Conservation (phyloP, 2,113 vertebrate species). For the Nestor notabilis region DNA sequence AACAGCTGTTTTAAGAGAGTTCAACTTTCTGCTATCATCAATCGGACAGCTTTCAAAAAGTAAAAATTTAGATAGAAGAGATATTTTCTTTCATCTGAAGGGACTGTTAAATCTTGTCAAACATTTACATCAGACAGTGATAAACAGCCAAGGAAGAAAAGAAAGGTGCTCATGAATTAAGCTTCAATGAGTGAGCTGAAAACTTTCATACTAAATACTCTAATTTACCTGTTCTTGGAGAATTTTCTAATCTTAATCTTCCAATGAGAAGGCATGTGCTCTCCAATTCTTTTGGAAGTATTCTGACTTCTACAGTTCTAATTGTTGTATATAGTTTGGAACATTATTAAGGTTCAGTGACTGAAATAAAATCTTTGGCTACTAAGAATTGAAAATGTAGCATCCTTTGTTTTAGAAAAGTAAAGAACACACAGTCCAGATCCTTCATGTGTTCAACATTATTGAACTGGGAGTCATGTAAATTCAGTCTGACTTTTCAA, state of each 20-base stretch:
- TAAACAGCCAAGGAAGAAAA: background rate
- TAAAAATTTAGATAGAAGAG: background rate
- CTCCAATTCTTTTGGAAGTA: background rate
- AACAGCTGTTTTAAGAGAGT: background rate
- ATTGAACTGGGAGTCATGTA: background rate
- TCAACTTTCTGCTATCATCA: background rate
- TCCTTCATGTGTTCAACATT: background rate
- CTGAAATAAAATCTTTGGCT: constrained; percentile 15
- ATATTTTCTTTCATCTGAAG: background rate
- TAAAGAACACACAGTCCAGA: background rate
- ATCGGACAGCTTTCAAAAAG: background rate
- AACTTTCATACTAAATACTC: background rate
- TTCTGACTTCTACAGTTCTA: background rate
- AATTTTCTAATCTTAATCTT: background rate
- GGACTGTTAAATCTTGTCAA: background rate
- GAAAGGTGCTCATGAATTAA: background rate
- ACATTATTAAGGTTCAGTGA: background rate
- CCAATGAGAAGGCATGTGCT: background rate
- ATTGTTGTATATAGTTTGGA: background rate
- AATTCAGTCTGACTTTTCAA: constrained; percentile 17
- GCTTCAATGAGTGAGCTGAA: background rate
- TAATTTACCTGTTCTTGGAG: background rate
- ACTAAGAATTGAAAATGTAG: background rate
- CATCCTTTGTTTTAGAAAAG: background rate
- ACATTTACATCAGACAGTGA: background rate